Evolutionary conservation across 2,888 invertebrate genomes (phyloP).

Genomic region (Tricholauxania praeusta): DNA sequence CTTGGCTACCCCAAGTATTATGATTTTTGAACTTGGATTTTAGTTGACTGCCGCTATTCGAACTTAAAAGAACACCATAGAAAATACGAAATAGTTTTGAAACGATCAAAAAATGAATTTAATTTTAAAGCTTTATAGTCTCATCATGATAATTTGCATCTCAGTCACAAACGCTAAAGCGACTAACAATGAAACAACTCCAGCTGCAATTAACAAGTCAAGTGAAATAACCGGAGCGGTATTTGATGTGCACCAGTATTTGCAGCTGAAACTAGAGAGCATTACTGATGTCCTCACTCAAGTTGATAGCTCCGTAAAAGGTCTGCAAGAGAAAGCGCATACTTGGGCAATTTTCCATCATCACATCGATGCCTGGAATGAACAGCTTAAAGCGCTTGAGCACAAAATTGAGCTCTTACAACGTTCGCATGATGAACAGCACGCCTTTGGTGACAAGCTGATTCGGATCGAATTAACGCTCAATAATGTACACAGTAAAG

Average conservation of each 20-base stretch:
- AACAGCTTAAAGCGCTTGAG: slow-evolving; percentile 69
- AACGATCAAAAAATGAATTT: not conserved
- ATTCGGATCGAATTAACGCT: slow-evolving; percentile 65
- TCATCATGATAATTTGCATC: not conserved
- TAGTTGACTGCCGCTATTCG: slow-evolving; percentile 3
- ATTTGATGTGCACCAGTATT: slow-evolving; percentile 30
- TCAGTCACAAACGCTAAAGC: no score
- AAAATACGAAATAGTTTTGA: not conserved
- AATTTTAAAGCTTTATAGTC: not conserved
- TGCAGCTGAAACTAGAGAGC: slow-evolving; percentile 68
- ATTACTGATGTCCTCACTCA: slow-evolving; percentile 64
- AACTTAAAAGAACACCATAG: no score
- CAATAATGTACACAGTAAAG: slow-evolving; percentile 65
- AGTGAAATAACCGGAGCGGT: not conserved
- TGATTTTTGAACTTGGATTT: slow-evolving; percentile 18
- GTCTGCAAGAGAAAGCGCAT: slow-evolving; percentile 69
- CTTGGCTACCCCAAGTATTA: not conserved
- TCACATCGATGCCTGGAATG: slow-evolving; percentile 71
- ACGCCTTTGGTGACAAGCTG: slow-evolving; percentile 57
- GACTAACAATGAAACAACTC: not conserved
- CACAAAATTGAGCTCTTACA: slow-evolving; percentile 70
- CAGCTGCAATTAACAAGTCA: not conserved
- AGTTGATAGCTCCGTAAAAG: slow-evolving; percentile 69
- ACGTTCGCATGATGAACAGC: slow-evolving; percentile 59
- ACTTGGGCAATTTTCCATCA: slow-evolving; percentile 71